Evolutionary conservation across 2,113 vertebrate species (phyloP).

Genomic region (Thamnophis sirtalis): DNA sequence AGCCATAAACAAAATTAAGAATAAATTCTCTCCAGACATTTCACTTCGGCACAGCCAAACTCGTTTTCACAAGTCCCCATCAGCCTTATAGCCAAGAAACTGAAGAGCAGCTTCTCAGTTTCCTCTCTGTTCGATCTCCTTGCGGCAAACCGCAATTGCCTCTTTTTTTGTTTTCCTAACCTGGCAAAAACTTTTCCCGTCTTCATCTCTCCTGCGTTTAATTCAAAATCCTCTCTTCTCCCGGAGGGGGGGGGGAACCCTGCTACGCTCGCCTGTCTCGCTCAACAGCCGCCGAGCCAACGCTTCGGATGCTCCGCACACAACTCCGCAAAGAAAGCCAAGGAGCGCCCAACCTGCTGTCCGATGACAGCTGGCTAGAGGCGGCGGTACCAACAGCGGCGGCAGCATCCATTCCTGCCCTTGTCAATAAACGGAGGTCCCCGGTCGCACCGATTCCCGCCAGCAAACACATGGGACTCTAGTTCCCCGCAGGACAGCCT

Average conservation of each 20-base stretch:
- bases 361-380: neutral
- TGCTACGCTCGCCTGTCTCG: neutral
- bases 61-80: neutral
- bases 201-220: neutral
- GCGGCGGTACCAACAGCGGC: neutral
- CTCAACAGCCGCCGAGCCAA: neutral
- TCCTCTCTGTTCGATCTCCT: neutral
- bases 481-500: neutral
- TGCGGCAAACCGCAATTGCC: neutral
- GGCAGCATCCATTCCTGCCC: neutral
- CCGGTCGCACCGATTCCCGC: neutral
- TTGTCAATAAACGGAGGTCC: neutral
- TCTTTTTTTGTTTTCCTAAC: neutral
- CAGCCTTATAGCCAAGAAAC: neutral
- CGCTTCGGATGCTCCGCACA: neutral
- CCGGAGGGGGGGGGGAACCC: neutral
- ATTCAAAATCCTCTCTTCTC: neutral
- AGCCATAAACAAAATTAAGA: neutral
- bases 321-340: neutral
- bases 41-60: too few species aligned
- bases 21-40: neutral
- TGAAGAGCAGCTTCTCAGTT: neutral
- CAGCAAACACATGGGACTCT: neutral
- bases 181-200: neutral
- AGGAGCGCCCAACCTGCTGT: neutral